Evolutionary conservation across 2,113 vertebrate genomes (phyloP), one percentile per base, ranked within the genome.

Genomic region (Prunella fulvescens): DNA sequence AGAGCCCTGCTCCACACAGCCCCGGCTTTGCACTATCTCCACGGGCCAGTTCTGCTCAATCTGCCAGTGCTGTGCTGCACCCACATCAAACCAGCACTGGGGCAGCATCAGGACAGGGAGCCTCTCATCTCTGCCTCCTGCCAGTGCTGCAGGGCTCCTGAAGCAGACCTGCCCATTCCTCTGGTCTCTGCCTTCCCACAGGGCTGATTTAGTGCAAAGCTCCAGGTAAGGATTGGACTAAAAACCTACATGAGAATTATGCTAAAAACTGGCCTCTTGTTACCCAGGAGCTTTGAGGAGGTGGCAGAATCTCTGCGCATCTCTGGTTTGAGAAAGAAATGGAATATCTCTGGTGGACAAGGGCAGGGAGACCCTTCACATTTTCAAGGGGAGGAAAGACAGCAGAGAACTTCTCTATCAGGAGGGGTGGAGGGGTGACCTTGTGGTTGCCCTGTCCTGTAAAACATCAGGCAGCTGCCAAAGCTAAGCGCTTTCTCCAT

Each of bases 21-120:
- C 50, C 18, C 2, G 1, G 53, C 58, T 42, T 45, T 6, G 62
- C 1, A 26, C 64, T 1, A 0, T 31, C 42, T 57, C 50, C 56
- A 73, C 0, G 0, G 45, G n/a, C 54, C 6, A 3, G 71, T 77
- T 83, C 70, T 86, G 45, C 54, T 3, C 3, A 73, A 29, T 11
- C 47, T 3, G 2, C 24, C 31, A 31, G 31, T 0, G 0, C 48
- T 67, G 67, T 71, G 26, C 53, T 40, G 39, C 3, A 20, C 42
- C 33, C 56, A 53, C 61, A 74, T 26, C 79, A 74, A 93, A 81
- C 61, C 53, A 1, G 2, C 0, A 0, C 37, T 14, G 24, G 29
- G 72, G 45, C 87, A 78, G 56, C 11, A 1, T 26, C n/a, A 44
- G 66, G 53, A 69, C 62, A 82, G 35, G 66, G 35, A 57, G 65